Conservation (phyloP, 1,140 invertebrate genomes). For the Fopius arisanus region DNA sequence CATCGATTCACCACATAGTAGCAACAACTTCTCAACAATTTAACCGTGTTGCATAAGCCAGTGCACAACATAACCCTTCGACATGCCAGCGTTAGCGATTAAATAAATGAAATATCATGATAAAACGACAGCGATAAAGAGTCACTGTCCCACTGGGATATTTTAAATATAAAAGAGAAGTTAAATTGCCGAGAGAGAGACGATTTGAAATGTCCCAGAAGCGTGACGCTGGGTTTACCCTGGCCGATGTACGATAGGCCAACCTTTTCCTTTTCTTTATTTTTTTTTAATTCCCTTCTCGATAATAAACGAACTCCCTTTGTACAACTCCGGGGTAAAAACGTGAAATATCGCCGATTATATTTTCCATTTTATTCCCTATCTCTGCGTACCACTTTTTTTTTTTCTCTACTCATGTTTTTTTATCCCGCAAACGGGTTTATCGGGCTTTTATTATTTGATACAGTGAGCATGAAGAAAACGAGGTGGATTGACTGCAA, state of each 20-base stretch:
- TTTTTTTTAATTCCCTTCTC: no score
- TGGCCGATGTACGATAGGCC: conserved; percentile 6
- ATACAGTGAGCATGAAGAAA: not conserved
- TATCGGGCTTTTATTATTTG: not conserved
- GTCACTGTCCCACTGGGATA: no score
- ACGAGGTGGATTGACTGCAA: not conserved
- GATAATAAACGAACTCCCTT: not conserved
- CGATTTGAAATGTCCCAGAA: not conserved
- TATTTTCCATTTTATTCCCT: not conserved
- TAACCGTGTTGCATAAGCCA: conserved; percentile 19
- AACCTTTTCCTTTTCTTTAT: not conserved
- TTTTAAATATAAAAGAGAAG: no score
- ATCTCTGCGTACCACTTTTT: not conserved
- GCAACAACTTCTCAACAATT: not conserved
- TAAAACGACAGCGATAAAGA: no score
- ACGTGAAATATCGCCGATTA: not conserved
- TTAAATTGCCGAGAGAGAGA: no score
- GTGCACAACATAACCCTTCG: conserved; percentile 3
- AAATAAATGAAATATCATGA: no score
- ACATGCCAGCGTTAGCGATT: not conserved
- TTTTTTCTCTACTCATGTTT: not conserved
- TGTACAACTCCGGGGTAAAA: not conserved
- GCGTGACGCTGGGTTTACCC: not conserved
- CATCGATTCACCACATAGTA: conserved; percentile 11
- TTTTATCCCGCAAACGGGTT: not conserved